Evolutionary conservation across 2,797 vertebrate genomes (phyloP).

Genomic region (Mastacembelus armatus): DNA sequence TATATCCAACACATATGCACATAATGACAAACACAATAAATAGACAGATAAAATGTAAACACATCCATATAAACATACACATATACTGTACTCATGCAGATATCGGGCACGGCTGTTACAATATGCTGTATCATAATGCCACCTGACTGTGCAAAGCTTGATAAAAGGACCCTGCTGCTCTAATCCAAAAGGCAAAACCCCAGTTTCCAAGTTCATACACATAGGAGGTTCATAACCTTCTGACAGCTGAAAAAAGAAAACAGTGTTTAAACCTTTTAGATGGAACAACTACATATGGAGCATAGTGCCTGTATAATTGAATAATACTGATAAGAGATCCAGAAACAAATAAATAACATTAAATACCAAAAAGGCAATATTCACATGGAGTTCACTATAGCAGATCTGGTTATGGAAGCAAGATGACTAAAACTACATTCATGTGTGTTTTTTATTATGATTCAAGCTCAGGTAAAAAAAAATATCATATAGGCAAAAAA

Average conservation of each 20-base stretch:
- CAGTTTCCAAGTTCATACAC: conserved; percentile 39
- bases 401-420: background rate
- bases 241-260: conserved; percentile 48
- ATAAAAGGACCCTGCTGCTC: conserved; percentile 51
- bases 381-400: background rate
- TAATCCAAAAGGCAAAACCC: conserved; percentile 48
- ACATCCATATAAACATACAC: conserved; percentile 11
- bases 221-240: conserved; percentile 42
- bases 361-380: conserved; percentile 14
- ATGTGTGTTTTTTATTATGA: conserved; percentile 10
- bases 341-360: conserved; percentile 15
- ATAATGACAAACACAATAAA: conserved; percentile 34
- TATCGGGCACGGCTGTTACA: conserved; percentile 36
- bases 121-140: conserved; percentile 31
- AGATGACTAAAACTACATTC: background rate
- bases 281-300: conserved; percentile 28
- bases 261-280: conserved; percentile 29
- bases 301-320: conserved; percentile 1
- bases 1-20: background rate
- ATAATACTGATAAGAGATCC: conserved; percentile 12
- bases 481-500: background rate
- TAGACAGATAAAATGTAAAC: conserved; percentile 27
- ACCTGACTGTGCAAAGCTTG: conserved; percentile 53
- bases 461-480: background rate
- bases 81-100: conserved; percentile 38